Evolutionary conservation across 2,888 invertebrate species (phyloP), one percentile per base, ranked within the genome.

Genomic region (Eupithecia tripunctaria): DNA sequence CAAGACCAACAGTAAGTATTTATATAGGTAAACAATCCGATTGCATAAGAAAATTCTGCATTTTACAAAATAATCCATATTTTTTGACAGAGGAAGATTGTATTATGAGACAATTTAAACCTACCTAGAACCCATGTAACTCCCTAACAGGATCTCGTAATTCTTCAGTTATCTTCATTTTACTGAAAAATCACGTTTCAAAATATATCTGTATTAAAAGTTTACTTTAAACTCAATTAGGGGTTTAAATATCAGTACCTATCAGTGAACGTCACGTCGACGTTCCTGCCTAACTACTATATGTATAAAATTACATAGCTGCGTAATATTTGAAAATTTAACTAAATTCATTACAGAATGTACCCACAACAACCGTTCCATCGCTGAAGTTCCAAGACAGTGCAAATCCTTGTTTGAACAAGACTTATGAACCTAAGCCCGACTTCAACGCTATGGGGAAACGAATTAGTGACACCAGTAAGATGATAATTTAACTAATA

Each of bases 391-490:
- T 59, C 18, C 66, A 75, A 65, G 67, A 77, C 1, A 69, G 15
- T 32, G 67, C 27, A 12, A 76, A 77, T 68, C 78, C 79, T 8
- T 80, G 79, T 72, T 67, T 75, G 25, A 78, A 80, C 25, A 69
- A 29, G 12, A 78, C 73, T 0, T 80, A 69, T 67, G 73, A 82
- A 64, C 74, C 79, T 43, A 75, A 75, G 41, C 91, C 89, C 0
- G 81, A 88, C 65, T 91, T 88, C 76, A 80, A 75, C 7, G 76
- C 78, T 15, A 79, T 82, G 62, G 82, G 85, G 15, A 81, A 84
- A 69, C 81, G 88, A 47, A 82, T 89, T 21, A 88, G 88, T 67
- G 84, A 86, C 75, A 80, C 79, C 27, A 90, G 90, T 91, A 70
- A 85, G 88, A 12, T 56, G 21, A 56, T 51, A 3, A 51, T 51